Base-by-base conservation (phyloP, 2,888 invertebrate species). In the Kryphioiulus occultus region DNA sequence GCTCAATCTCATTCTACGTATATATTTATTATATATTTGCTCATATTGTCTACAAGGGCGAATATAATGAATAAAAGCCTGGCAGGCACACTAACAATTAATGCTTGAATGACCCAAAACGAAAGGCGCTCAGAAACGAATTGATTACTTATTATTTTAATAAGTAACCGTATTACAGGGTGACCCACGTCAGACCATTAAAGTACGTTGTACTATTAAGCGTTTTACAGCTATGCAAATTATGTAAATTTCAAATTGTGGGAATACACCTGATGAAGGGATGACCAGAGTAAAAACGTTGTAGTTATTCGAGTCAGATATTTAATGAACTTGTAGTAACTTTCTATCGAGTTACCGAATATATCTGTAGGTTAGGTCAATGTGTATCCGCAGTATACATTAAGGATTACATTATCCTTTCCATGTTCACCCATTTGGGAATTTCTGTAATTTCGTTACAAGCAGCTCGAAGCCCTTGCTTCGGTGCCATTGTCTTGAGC, bases 321-420 rank as follows among this genome's bases (percentile, higher is more conserved):
- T 44, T 44, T 44, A 44, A 44, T 44, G 44, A 44, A 32, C 78
- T 30, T 78, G 30, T 4, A 78, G 78, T 17, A 78, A 78, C 30
- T 78, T 78, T 78, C 78, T 78, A 68, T 26, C 68, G 26, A 68
- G 78, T 78, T 30, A 44, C 9, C 10, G 44, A 12, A 78, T 32
- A 26, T 68, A 22, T 10, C 26, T 68, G 26, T 15, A 5, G 30
- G 78, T 78, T 78, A 78, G 30, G 15, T 30, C 78, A 30, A 78
- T 30, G 78, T 78, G 30, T 78, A 30, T 78, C 30, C 15, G 78
- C 78, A 15, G 78, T 78, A 78, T 30, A 30, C 78, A 30, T 78
- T 78, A 78, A 78, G 78, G 30, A 78, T 78, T 78, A 78, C 78
- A 78, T 78, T 78, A 78, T 78, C 78, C 78, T 32, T 78, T 78